Percentiles rank a stretch among this genome's conserved stretches.
Evolutionary conservation across 2,797 vertebrate species (phyloP).

Genomic region (Cottoperca gobio): DNA sequence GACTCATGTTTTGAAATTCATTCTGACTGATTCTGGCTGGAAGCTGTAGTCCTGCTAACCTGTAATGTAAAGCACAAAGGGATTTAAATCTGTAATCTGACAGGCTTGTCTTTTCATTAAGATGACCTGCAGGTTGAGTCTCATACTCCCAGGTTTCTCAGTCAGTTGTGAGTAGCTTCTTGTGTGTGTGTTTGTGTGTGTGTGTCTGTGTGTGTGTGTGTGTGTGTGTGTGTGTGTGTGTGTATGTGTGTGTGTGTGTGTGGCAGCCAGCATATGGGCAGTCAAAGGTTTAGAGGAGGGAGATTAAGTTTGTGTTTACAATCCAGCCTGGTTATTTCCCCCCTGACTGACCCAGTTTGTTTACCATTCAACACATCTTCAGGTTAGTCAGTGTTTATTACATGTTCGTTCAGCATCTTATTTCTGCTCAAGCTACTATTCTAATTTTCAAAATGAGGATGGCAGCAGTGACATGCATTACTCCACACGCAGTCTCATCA

Average conservation of each 20-base stretch:
- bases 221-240: slow-evolving; percentile 32
- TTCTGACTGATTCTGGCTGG: neutral
- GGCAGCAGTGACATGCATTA: neutral
- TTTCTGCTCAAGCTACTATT: neutral
- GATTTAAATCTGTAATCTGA: slow-evolving; percentile 44
- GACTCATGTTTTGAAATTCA: neutral
- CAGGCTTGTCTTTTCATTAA: slow-evolving; percentile 28
- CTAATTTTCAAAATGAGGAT: neutral
- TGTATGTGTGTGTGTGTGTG: slow-evolving; percentile 27
- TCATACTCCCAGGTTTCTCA: slow-evolving; percentile 27
- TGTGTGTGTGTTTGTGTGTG: slow-evolving; percentile 3
- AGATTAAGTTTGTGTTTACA: slow-evolving; percentile 54
- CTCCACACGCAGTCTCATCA: neutral
- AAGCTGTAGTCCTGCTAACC: slow-evolving; percentile 10
- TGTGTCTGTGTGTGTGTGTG: slow-evolving; percentile 22
- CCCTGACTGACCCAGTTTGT: slow-evolving; percentile 27
- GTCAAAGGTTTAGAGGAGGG: slow-evolving; percentile 41
- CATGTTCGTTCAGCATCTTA: neutral
- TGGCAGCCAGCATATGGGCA: slow-evolving; percentile 51
- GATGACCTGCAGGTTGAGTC: slow-evolving; percentile 24
- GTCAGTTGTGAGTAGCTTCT: neutral
- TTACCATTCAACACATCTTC: neutral
- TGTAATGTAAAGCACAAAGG: slow-evolving; percentile 9
- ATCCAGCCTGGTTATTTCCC: slow-evolving; percentile 33
- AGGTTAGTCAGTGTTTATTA: neutral